phyloP scores from a whole-genome alignment of 2,797 vertebrate species.

The Molossus molossus region DNA sequence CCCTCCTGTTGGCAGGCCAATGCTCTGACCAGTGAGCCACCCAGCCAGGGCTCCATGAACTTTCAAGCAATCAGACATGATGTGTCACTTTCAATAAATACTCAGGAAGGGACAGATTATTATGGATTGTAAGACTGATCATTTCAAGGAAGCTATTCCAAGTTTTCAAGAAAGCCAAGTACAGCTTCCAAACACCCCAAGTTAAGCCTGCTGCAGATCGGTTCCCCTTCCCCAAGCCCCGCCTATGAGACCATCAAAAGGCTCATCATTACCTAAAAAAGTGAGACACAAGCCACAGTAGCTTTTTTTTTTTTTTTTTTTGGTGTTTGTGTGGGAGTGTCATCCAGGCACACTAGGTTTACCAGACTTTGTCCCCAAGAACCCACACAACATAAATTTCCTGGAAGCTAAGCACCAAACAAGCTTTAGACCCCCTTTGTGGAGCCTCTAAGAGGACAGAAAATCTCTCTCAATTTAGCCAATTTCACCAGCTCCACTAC shows the following conservation, averaged over 20 bases:
- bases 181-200: neutral
- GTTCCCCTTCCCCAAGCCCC: neutral
- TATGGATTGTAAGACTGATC: neutral
- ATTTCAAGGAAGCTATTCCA: neutral
- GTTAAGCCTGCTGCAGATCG: neutral
- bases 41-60: neutral
- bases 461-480: neutral
- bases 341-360: neutral
- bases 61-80: neutral
- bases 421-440: neutral
- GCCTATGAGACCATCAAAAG: neutral
- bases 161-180: neutral
- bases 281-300: neutral
- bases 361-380: neutral
- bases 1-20: too few species aligned
- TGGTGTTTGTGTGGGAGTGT: fast-evolving
- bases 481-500: neutral
- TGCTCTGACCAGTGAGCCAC: too few species aligned
- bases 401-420: neutral
- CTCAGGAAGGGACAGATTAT: neutral
- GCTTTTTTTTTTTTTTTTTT: neutral
- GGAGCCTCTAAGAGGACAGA: neutral
- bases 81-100: neutral
- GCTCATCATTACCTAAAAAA: neutral
- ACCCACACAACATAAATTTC: neutral